Base-by-base conservation (phyloP, 2,797 vertebrate genomes). In the Danio kyathit region DNA sequence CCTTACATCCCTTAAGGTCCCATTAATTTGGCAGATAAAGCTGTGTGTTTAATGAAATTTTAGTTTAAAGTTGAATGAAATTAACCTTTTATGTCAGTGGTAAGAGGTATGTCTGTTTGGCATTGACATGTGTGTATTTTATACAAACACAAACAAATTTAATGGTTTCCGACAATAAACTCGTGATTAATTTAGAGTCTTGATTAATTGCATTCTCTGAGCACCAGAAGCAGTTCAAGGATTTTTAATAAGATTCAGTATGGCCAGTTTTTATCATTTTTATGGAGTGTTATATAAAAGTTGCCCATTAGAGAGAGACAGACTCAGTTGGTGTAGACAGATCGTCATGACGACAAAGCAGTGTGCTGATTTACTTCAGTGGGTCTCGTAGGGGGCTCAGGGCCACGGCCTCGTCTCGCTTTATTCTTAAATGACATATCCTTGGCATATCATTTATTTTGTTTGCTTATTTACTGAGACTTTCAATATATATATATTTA, bases 231-330 rank as follows among this genome's bases (percentile, higher is more conserved):
- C 54, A 5, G 21, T 40, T 40, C 14, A 12, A 59, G 14, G 17
- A 7, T 9, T 52, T 16, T 1, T 29, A 65, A 29, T 52, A 66
- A 40, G 40, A 54, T 38, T 10, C 21, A 70, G 40, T 71, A 54
- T 41, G 0, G 16, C 29, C 17, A 7, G 29, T 29, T 69, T 74
- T 77, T 64, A 10, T 60, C 44, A 52, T 67, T 80, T 80, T 63
- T 69, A 80, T 56, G 38, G 10, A 51, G 29, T 74, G 49, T 81
- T 83, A 74, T 69, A 16, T 78, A 83, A 73, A 61, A 17, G 17
- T 67, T 56, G n/a, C 59, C 41, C 44, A 72, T 73, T 60, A 85
- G 57, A 43, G 73, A 54, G 40, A 48, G 48, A 29, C n/a, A 48
- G 48, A 29, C n/a, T 14, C 38, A 40, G 63, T 70, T 17, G 49